Evolutionary conservation across 2,888 invertebrate genomes (phyloP), one percentile per base, ranked within the genome.

Genomic region (Cheilosia vulpina): DNA sequence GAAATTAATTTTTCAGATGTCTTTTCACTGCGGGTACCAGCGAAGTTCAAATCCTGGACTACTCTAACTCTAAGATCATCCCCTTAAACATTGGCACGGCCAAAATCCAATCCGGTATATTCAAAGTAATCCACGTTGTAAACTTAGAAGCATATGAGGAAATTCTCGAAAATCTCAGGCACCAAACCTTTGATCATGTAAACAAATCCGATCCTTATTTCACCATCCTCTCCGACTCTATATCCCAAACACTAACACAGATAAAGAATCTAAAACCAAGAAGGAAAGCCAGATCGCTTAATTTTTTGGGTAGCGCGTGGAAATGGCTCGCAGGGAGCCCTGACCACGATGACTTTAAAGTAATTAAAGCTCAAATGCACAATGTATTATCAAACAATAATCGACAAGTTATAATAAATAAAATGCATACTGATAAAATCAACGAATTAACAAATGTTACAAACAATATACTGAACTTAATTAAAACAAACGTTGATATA

Each of bases 301-400:
- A 76, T 68, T 72, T 62, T 24, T 41, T 76, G 17, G 79, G 87
- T 19, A 83, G 27, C n/a, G 43, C 69, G 11, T 71, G 82, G 76
- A 83, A 79, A 31, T 83, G 75, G 68, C 27, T 87, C 1, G 69
- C 82, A 15, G 75, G 82, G 9, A 55, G 66, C 13, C 68, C 82
- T 4, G 82, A 80, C 47, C 79, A 80, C 27, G 65, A 58, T 24
- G 24, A 24, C 24, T 24, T 24, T 3, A 24, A 24, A 24, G 24
- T 24, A 24, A 24, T 24, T 24, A 66, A 65, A 55, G 58, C 24
- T 17, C 68, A 60, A 43, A 62, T 69, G 24, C 68, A 31, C n/a
- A n/a, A n/a, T n/a, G n/a, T n/a, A n/a, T n/a, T n/a, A n/a, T n/a
- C n/a, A n/a, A n/a, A n/a, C n/a, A n/a, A n/a, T n/a, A n/a, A n/a